Conservation (phyloP, 2,888 invertebrate genomes). For the Bhutanitis thaidina region DNA sequence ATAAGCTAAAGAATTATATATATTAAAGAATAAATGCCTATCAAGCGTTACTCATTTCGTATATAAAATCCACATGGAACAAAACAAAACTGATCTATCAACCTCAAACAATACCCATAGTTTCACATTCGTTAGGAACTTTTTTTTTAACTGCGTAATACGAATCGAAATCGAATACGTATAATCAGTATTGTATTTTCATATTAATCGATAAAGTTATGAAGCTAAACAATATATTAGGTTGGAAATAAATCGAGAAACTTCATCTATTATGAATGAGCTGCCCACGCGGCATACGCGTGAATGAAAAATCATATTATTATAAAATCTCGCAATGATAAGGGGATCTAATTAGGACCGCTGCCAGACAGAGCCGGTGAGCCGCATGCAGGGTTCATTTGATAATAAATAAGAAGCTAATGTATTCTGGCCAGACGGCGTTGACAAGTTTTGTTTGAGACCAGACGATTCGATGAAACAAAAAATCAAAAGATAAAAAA, state of each 20-base stretch:
- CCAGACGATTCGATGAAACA: constrained; percentile 35
- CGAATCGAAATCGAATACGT: too few relatives aligned
- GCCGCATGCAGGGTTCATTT: constrained; percentile 41
- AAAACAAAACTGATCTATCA: too few relatives aligned
- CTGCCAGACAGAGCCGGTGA: constrained; percentile 38
- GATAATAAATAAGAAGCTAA: constrained; percentile 53
- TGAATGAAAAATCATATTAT: constrained; percentile 45
- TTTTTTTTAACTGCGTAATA: too few relatives aligned
- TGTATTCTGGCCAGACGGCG: constrained; percentile 50
- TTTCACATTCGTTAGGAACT: too few relatives aligned
- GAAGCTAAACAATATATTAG: neutral
- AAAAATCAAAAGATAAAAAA: constrained; percentile 1
- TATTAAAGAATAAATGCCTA: too few relatives aligned
- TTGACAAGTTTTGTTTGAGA: constrained; percentile 53
- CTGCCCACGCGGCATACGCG: constrained; percentile 26
- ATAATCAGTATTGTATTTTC: too few relatives aligned
- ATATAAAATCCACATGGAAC: too few relatives aligned
- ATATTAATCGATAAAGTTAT: too few relatives aligned
- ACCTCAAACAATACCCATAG: too few relatives aligned
- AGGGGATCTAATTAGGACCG: constrained; percentile 36
- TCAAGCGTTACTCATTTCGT: too few relatives aligned
- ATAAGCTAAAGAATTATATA: too few relatives aligned
- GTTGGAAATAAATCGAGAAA: constrained; percentile 19
- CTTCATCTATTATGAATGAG: constrained; percentile 31
- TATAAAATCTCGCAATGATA: constrained; percentile 38